A percentile compares a stretch with the other conserved stretches of the same genome.
Conservation (phyloP, 2,113 vertebrate species). For the Ploceus nigricollis region DNA sequence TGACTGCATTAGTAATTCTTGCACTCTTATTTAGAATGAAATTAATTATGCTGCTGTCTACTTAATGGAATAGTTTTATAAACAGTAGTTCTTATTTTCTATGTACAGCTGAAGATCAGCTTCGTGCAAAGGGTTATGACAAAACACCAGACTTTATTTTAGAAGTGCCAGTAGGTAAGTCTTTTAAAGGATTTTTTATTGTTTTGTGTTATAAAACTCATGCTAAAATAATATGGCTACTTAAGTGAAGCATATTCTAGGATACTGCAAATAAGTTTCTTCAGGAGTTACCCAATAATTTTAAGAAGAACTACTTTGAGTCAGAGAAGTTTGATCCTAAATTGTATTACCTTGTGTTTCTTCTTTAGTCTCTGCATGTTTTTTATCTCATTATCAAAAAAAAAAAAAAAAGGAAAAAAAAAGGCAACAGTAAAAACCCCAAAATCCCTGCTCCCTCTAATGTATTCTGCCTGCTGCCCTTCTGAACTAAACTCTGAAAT, state of each 20-base stretch:
- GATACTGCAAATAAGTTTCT: neutral
- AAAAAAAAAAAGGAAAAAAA: neutral
- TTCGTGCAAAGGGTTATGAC: conserved; percentile 95
- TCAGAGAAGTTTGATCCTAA: neutral
- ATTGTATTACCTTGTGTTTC: neutral
- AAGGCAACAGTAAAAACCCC: neutral
- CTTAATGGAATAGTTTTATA: conserved; percentile 60
- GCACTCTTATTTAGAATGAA: conserved; percentile 69
- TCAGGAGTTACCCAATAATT: neutral
- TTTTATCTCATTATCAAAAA: neutral
- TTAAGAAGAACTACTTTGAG: neutral
- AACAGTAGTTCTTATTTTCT: conserved; percentile 66
- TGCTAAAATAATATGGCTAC: neutral
- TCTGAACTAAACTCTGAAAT: neutral
- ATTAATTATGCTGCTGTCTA: conserved; percentile 72
- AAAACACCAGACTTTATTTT: conserved; percentile 99
- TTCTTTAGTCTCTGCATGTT: neutral
- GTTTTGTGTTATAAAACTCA: neutral
- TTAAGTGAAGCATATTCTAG: neutral
- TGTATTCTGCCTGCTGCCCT: neutral
- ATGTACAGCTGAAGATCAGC: conserved; percentile 91
- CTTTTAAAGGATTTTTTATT: neutral
- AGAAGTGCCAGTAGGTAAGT: conserved; percentile 95
- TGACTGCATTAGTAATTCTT: conserved; percentile 71
- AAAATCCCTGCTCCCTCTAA: neutral